Percentiles rank a stretch among this genome's conserved stretches.
phyloP scores from a whole-genome alignment of 2,888 invertebrate genomes.

The Lasioglossum figueresi region DNA sequence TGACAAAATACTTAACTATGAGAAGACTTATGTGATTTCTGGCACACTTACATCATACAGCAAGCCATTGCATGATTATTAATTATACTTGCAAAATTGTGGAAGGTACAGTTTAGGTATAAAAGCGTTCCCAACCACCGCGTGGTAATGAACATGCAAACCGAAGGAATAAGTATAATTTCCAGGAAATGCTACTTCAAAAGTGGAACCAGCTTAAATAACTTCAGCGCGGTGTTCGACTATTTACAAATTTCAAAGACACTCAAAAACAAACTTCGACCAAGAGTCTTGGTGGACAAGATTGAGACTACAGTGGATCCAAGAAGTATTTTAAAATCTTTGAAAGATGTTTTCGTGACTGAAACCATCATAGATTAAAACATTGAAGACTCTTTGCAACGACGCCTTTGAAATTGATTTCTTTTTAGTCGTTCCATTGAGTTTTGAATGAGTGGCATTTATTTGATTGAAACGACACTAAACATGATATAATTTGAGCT shows the following conservation, averaged over 20 bases:
- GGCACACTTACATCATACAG: not conserved
- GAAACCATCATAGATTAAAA: no score
- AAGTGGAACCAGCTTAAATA: not conserved
- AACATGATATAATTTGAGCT: no score
- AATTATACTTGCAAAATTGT: conserved; percentile 8
- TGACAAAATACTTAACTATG: not conserved
- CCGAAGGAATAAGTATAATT: not conserved
- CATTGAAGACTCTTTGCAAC: no score
- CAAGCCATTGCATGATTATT: not conserved
- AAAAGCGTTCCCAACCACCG: not conserved
- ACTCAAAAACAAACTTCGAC: not conserved
- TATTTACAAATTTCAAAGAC: not conserved
- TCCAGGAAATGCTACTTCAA: not conserved
- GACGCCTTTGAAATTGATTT: not conserved
- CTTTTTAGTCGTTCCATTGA: not conserved
- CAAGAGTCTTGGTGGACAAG: not conserved
- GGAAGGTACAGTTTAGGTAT: not conserved
- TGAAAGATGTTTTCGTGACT: not conserved
- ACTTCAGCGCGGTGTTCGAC: not conserved
- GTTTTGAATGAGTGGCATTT: not conserved
- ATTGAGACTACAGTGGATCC: not conserved
- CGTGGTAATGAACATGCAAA: not conserved
- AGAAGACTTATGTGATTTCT: not conserved
- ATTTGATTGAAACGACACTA: no score
- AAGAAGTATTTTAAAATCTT: not conserved